Conservation (phyloP, 2,797 vertebrate species). For the Erethizon dorsatum region DNA sequence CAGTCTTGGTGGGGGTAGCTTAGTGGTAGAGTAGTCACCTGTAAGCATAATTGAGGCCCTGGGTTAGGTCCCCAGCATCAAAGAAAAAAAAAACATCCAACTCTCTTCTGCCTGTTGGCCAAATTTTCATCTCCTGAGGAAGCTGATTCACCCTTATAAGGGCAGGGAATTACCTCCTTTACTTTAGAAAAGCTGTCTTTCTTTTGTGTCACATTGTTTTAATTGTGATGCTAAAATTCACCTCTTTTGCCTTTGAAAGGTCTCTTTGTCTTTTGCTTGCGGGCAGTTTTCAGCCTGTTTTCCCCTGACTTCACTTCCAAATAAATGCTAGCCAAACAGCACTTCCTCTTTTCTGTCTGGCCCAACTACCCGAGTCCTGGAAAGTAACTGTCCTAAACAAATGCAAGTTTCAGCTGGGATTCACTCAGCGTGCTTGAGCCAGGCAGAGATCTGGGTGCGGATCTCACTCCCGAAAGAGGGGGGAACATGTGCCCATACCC, state of each 20-base stretch:
- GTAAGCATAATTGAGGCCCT: background rate
- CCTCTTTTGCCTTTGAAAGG: background rate
- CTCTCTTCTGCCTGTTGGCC: background rate
- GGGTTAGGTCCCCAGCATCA: background rate
- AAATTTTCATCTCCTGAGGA: background rate
- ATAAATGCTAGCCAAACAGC: background rate
- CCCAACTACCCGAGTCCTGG: background rate
- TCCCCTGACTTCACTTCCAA: background rate
- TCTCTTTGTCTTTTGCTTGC: background rate
- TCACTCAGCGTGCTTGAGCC: background rate
- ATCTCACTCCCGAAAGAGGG: background rate
- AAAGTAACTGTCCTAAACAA: background rate
- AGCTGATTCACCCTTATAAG: background rate
- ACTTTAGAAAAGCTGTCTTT: background rate
- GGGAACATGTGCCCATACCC: rapidly evolving
- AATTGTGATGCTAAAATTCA: constrained; percentile 45
- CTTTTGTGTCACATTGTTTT: background rate
- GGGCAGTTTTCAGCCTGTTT: background rate
- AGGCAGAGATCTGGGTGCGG: background rate
- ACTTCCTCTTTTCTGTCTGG: background rate
- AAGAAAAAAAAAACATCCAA: background rate
- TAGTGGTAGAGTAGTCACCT: background rate
- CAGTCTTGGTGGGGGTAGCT: background rate
- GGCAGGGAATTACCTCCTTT: background rate
- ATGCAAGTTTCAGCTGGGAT: background rate